A percentile compares a stretch with the other conserved stretches of the same genome.
Conservation (phyloP, 2,888 invertebrate genomes). For the Tinea pellionella region DNA sequence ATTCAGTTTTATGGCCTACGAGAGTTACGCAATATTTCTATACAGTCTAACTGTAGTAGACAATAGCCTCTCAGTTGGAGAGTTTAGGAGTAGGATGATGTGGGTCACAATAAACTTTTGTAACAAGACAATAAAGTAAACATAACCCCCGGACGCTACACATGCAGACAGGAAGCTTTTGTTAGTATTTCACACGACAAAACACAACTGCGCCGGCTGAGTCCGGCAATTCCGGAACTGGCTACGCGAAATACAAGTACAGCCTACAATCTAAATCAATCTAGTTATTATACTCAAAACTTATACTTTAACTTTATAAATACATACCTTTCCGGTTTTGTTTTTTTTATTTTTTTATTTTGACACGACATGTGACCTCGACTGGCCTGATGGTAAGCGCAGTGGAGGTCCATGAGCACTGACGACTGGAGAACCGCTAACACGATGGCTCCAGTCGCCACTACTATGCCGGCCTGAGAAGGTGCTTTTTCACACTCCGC, state of each 20-base stretch:
- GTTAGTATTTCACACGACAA: slow-evolving; percentile 37
- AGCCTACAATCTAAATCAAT: background rate
- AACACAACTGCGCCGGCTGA: slow-evolving; percentile 16
- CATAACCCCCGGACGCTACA: slow-evolving; percentile 30
- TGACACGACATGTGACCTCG: too few relatives aligned
- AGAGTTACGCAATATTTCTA: slow-evolving; percentile 9
- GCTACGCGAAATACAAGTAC: slow-evolving; percentile 3
- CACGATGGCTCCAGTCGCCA: too few relatives aligned
- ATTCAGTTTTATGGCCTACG: slow-evolving; percentile 1
- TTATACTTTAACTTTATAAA: too few relatives aligned
- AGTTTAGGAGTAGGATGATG: slow-evolving; percentile 12
- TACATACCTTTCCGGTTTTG: too few relatives aligned
- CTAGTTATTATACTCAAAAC: background rate
- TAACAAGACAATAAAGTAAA: slow-evolving; percentile 46
- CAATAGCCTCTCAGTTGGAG: slow-evolving; percentile 9
- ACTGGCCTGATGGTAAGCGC: too few relatives aligned
- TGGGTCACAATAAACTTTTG: slow-evolving; percentile 32
- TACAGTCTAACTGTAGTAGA: slow-evolving; percentile 2
- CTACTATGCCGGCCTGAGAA: too few relatives aligned
- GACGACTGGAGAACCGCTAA: too few relatives aligned
- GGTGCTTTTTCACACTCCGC: too few relatives aligned
- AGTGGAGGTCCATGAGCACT: too few relatives aligned
- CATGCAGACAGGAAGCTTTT: slow-evolving; percentile 38
- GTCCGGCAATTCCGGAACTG: slow-evolving; percentile 9
- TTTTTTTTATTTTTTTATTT: too few relatives aligned